Percentiles rank a stretch among this genome's conserved stretches.
These are phyloP conservation scores for Hyaena hyaena DNA, from an alignment of 2,113 vertebrate species.

Conservation along the genomic window DNA sequence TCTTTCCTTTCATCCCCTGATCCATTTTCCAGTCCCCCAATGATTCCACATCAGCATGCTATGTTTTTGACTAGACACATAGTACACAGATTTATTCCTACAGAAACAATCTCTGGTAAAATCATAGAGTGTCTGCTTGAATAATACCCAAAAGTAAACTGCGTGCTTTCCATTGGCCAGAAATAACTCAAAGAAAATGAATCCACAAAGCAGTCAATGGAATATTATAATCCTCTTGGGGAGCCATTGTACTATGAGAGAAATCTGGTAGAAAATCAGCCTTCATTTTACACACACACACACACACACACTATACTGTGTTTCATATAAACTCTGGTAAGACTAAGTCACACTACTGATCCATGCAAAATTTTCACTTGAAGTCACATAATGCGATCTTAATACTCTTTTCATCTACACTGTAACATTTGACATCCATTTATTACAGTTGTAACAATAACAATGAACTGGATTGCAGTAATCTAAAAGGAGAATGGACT, in stretches of 20 bases:
- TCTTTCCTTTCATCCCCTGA: slow-evolving; percentile 55
- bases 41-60: slow-evolving; percentile 3
- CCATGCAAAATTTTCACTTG: not conserved
- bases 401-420: slow-evolving; percentile 28
- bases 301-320: not conserved
- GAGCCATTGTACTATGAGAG: slow-evolving; percentile 78
- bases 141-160: slow-evolving; percentile 84
- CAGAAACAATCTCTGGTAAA: slow-evolving; percentile 85
- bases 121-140: slow-evolving; percentile 83
- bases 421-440: not conserved
- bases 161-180: slow-evolving; percentile 79
- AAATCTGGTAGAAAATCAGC: slow-evolving; percentile 74
- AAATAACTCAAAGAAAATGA: slow-evolving; percentile 85
- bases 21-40: slow-evolving; percentile 1
- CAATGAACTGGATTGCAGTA: not conserved
- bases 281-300: slow-evolving; percentile 42
- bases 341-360: not conserved
- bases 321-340: not conserved
- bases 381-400: not conserved
- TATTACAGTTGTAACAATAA: not conserved
- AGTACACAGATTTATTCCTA: slow-evolving; percentile 85
- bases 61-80: slow-evolving; percentile 77
- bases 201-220: slow-evolving; percentile 81
- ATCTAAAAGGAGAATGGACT: not conserved
- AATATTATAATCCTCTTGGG: slow-evolving; percentile 82